phyloP scores from a whole-genome alignment of 2,113 vertebrate genomes.

The Dipodomys merriami region DNA sequence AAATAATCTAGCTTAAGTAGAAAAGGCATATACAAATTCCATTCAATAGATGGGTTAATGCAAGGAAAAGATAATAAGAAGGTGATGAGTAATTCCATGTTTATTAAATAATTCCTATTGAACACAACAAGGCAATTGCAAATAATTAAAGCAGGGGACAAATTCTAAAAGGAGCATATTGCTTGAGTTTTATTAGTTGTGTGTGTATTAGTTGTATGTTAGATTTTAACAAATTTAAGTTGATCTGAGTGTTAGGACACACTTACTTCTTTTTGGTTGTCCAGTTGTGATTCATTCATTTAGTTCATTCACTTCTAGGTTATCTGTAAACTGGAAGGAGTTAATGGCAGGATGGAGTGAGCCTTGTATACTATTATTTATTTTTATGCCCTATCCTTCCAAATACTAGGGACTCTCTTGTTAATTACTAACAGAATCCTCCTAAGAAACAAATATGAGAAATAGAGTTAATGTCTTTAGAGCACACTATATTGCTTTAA shows the following conservation, averaged over 20 bases:
- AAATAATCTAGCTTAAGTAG: too few relatives aligned
- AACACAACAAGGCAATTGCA: background rate
- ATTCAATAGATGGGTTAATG: background rate
- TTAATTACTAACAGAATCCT: background rate
- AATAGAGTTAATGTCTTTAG: background rate
- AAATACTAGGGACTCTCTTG: background rate
- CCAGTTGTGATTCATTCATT: background rate
- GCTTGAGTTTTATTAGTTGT: background rate
- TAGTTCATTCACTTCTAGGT: background rate
- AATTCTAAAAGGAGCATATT: background rate
- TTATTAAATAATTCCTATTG: background rate
- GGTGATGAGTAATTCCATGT: background rate
- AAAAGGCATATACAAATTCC: too few relatives aligned
- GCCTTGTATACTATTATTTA: background rate
- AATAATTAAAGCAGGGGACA: background rate
- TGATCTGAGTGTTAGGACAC: too few relatives aligned
- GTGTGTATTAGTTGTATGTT: background rate
- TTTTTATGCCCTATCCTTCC: background rate
- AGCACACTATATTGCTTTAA: background rate
- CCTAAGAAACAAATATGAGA: background rate
- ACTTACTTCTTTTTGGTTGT: background rate
- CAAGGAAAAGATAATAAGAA: background rate
- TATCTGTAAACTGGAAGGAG: background rate
- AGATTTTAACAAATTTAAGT: background rate
- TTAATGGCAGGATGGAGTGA: rapidly evolving